These are phyloP conservation scores for Pongo abelii DNA, from an alignment of 2,113 vertebrate species.

Conservation along the genomic window DNA sequence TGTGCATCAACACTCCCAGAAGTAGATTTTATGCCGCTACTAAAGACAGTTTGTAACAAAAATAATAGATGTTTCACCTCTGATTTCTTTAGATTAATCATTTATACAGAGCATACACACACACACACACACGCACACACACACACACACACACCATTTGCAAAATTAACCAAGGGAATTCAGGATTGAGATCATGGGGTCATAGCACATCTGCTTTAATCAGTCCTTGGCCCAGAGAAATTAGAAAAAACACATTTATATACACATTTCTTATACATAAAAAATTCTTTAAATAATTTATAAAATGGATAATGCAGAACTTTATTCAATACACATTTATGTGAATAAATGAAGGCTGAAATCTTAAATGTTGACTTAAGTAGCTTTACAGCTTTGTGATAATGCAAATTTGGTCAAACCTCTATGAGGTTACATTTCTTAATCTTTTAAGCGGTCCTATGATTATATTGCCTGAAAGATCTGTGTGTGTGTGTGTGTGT, in stretches of 20 bases:
- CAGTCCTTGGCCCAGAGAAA: not conserved
- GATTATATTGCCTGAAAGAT: not conserved
- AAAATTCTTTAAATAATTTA: not conserved
- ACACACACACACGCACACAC: no score
- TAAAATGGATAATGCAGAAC: not conserved
- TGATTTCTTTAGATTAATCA: not conserved
- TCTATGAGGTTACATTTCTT: not conserved
- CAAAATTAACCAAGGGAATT: not conserved
- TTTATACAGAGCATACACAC: not conserved
- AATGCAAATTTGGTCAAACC: not conserved
- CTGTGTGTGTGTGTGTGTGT: not conserved
- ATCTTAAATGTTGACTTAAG: not conserved
- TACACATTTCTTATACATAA: not conserved
- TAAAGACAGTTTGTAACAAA: not conserved
- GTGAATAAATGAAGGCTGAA: not conserved
- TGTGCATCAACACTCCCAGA: not conserved
- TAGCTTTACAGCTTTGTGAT: not conserved
- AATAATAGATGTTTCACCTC: not conserved
- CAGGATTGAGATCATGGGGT: not conserved
- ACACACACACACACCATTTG: fast-evolving
- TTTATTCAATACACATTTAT: not conserved
- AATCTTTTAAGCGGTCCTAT: not conserved
- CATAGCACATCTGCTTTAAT: not conserved
- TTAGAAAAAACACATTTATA: not conserved
- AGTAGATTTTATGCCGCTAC: not conserved